These are phyloP conservation scores for Tachuris rubrigastra DNA, from an alignment of 2,113 vertebrate genomes.

Conservation along the genomic window DNA sequence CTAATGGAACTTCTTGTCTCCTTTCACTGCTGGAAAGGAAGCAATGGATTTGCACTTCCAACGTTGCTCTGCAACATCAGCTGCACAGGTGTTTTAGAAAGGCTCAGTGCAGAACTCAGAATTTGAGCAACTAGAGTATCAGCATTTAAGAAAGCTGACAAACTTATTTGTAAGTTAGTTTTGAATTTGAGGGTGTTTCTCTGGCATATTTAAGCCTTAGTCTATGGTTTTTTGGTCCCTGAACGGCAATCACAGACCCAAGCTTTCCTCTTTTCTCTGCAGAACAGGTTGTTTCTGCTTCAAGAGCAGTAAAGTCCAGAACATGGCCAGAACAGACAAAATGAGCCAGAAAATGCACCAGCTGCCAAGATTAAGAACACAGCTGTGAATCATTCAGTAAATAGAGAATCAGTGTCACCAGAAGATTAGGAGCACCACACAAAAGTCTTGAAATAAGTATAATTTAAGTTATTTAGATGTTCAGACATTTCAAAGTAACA, in stretches of 20 bases:
- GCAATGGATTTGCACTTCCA: neutral
- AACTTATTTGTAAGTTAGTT: neutral
- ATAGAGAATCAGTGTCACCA: neutral
- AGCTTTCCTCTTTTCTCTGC: neutral
- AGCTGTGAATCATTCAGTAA: conserved; percentile 32
- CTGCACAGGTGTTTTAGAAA: neutral
- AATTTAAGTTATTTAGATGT: conserved; percentile 5
- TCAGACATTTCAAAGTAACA: conserved; percentile 3
- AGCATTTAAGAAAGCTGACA: neutral
- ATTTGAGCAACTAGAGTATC: neutral
- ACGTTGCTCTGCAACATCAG: neutral
- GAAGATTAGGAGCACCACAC: neutral
- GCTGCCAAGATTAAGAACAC: conserved; percentile 20
- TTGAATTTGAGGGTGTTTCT: neutral
- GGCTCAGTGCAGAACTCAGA: neutral
- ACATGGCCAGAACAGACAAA: neutral
- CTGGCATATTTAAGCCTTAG: neutral
- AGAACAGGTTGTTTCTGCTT: neutral
- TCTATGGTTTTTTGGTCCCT: neutral
- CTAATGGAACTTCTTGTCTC: neutral
- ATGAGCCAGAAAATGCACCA: neutral
- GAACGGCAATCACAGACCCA: neutral
- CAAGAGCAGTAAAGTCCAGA: neutral
- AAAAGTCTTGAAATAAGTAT: neutral
- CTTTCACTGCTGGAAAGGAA: neutral